Evolutionary conservation across 2,888 invertebrate genomes (phyloP).

Genomic region (Pheosia tremula): DNA sequence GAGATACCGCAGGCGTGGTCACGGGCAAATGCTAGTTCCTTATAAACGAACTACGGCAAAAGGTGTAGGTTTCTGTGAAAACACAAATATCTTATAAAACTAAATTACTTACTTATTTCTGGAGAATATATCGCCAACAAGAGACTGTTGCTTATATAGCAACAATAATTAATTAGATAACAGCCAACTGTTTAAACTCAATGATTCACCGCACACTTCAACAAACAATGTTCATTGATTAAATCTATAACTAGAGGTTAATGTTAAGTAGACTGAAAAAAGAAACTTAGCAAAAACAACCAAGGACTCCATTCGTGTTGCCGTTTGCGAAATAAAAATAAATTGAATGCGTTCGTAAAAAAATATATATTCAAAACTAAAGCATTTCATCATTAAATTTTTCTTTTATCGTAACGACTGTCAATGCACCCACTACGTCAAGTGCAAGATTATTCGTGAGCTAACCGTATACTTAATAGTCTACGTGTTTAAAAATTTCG

Average conservation of each 20-base stretch:
- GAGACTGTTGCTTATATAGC: not conserved
- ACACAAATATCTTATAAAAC: no score
- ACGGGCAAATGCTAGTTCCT: no score
- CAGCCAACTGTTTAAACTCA: slow-evolving; percentile 17
- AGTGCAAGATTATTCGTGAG: no score
- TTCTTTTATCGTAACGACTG: no score
- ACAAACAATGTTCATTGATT: slow-evolving; percentile 9
- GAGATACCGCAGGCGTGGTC: no score
- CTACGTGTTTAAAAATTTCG: no score
- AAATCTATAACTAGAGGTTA: slow-evolving; percentile 6
- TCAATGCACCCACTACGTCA: no score
- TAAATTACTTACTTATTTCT: not conserved
- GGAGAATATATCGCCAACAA: not conserved
- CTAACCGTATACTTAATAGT: no score
- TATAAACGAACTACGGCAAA: no score
- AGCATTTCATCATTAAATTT: no score
- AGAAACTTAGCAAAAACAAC: not conserved
- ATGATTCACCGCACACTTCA: slow-evolving; percentile 1
- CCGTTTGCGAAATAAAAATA: slow-evolving; percentile 3
- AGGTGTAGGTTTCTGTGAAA: no score
- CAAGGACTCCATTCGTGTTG: slow-evolving; percentile 2
- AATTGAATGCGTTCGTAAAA: not conserved
- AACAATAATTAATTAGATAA: slow-evolving; percentile 11
- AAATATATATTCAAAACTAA: not conserved
- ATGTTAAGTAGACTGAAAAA: slow-evolving; percentile 8